Conservation (phyloP, 2,888 invertebrate genomes). For the Subacronicta megacephala region DNA sequence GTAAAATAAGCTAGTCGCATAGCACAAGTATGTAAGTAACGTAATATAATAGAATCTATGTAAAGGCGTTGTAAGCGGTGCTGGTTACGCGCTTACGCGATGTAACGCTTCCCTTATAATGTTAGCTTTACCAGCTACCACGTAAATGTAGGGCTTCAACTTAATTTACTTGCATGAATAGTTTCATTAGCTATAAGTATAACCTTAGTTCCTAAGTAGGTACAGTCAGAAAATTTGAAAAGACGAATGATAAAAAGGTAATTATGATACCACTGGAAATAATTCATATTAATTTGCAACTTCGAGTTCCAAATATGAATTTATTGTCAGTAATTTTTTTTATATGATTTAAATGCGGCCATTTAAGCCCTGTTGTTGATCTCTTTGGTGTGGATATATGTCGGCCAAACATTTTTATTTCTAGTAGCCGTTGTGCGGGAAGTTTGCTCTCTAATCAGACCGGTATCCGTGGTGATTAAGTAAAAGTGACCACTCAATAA, state of each 20-base stretch:
- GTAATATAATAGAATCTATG: conserved; percentile 58
- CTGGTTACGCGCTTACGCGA: conserved; percentile 19
- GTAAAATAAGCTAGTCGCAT: conserved; percentile 58
- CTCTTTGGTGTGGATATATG: conserved; percentile 31
- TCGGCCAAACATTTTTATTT: conserved; percentile 17
- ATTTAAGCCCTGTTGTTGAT: too few species aligned
- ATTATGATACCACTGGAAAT: too few species aligned
- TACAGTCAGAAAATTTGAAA: conserved; percentile 19
- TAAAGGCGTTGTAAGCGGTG: conserved; percentile 55
- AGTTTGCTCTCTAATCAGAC: conserved; percentile 19
- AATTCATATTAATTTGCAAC: too few species aligned
- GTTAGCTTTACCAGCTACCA: conserved; percentile 45
- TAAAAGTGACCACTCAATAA: conserved; percentile 33
- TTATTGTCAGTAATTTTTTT: too few species aligned
- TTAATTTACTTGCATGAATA: conserved; percentile 36
- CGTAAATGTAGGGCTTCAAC: conserved; percentile 46
- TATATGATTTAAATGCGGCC: too few species aligned
- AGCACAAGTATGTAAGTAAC: conserved; percentile 53
- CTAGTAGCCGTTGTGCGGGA: conserved; percentile 23
- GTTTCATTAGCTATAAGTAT: conserved; percentile 22
- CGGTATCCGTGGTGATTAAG: conserved; percentile 19
- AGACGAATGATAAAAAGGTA: too few species aligned
- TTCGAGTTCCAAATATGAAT: too few species aligned
- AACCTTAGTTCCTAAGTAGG: background rate
- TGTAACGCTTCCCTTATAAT: conserved; percentile 55